These are phyloP conservation scores for Eugnorisma glareosa DNA, from an alignment of 2,888 invertebrate genomes.

Conservation along the genomic window DNA sequence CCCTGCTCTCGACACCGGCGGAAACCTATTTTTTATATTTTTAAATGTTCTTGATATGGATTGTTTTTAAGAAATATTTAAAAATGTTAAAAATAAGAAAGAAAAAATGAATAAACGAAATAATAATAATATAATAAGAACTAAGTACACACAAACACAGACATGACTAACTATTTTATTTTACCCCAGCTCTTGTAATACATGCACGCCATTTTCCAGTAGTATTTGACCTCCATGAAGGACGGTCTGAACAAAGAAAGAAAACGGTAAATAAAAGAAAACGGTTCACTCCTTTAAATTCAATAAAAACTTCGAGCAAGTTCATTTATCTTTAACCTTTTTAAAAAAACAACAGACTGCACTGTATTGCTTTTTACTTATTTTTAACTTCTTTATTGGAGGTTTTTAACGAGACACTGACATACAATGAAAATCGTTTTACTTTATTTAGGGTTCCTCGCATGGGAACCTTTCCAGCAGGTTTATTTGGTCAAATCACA, in stretches of 20 bases:
- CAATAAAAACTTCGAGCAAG: conserved; percentile 5
- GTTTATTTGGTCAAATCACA: neutral
- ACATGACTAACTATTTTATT: neutral
- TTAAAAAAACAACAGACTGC: conserved; percentile 27
- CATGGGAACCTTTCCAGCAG: no score
- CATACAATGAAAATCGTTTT: conserved; percentile 10
- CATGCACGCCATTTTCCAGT: neutral
- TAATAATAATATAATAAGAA: no score
- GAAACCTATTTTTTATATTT: no score
- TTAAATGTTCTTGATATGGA: no score
- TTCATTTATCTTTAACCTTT: conserved; percentile 34
- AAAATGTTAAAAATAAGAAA: no score
- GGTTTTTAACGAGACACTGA: conserved; percentile 7
- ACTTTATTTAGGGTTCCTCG: neutral
- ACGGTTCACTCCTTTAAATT: neutral
- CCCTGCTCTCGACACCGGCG: no score
- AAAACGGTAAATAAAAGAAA: conserved; percentile 24
- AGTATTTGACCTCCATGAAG: neutral
- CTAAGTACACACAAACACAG: neutral
- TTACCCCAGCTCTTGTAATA: neutral
- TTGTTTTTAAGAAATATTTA: no score
- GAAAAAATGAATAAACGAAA: no score
- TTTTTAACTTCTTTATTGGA: conserved; percentile 9
- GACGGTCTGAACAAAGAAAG: conserved; percentile 16
- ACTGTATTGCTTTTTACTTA: conserved; percentile 15